Percentiles rank a stretch among this genome's conserved stretches.
These are phyloP conservation scores for Oxytorus armatus DNA, from an alignment of 2,888 invertebrate species.

Conservation along the genomic window DNA sequence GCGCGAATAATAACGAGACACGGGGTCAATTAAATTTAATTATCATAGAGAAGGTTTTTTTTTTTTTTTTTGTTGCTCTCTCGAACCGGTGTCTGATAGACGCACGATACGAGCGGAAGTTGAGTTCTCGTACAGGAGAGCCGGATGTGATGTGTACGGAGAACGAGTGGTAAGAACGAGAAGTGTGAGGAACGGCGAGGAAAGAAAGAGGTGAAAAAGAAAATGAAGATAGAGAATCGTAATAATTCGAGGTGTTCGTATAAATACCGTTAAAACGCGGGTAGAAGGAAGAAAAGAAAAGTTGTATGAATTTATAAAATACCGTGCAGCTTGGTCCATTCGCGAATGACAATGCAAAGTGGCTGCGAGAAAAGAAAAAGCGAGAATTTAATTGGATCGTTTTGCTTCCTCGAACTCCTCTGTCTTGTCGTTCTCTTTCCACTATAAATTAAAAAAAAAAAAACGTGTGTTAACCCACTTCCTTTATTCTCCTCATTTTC, in stretches of 20 bases:
- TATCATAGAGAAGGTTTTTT: slow-evolving; percentile 48
- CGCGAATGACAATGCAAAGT: slow-evolving; percentile 73
- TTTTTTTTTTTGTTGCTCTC: background rate
- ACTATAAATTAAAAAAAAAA: slow-evolving; percentile 51
- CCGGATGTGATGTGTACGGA: background rate
- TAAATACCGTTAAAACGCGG: slow-evolving; percentile 38
- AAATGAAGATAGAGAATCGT: slow-evolving; percentile 20
- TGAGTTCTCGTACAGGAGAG: background rate
- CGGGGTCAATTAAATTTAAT: slow-evolving; percentile 53
- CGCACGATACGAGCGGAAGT: background rate
- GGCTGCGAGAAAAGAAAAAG: slow-evolving; percentile 33
- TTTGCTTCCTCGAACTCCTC: background rate
- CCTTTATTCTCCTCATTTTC: slow-evolving; percentile 7
- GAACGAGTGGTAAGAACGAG: slow-evolving; percentile 6
- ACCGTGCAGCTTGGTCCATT: slow-evolving; percentile 75
- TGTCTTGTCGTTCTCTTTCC: slow-evolving; percentile 1
- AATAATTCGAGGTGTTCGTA: slow-evolving; percentile 27
- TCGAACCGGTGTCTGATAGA: background rate
- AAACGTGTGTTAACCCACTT: slow-evolving; percentile 40
- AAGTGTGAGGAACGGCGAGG: slow-evolving; percentile 26
- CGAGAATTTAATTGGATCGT: slow-evolving; percentile 59
- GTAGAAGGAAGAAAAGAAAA: slow-evolving; percentile 62
- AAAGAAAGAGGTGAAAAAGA: slow-evolving; percentile 3
- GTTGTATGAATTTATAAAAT: slow-evolving; percentile 77
- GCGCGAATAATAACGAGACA: slow-evolving; percentile 38